These are phyloP conservation scores for Lasioglossum pauxillum DNA, from an alignment of 2,888 invertebrate species.

Conservation along the genomic window DNA sequence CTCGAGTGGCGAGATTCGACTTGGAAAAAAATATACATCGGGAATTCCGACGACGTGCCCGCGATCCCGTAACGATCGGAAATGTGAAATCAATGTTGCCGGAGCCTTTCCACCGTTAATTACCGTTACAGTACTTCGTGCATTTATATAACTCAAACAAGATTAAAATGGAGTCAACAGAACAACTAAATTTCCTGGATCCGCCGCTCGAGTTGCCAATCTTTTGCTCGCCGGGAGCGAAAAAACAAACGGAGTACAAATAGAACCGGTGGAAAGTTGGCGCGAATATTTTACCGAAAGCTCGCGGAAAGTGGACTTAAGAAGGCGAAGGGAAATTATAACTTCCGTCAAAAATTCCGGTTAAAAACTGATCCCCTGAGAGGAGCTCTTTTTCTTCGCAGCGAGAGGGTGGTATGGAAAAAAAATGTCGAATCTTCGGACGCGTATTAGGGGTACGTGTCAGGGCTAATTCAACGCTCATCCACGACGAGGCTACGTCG, in stretches of 20 bases:
- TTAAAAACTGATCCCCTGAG: neutral
- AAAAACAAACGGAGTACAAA: neutral
- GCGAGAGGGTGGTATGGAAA: neutral
- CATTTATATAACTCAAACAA: neutral
- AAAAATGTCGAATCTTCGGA: conserved; percentile 3
- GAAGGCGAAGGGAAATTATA: conserved; percentile 1
- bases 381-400: neutral
- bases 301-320: neutral
- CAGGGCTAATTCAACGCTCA: conserved; percentile 40
- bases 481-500: conserved; percentile 36
- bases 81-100: neutral
- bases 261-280: neutral
- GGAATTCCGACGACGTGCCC: neutral
- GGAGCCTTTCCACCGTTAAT: neutral
- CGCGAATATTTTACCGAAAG: neutral
- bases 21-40: conserved; percentile 1
- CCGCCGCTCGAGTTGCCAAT: neutral
- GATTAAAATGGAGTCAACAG: neutral
- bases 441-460: conserved; percentile 35
- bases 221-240: too few species aligned
- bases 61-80: neutral
- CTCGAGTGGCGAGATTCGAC: conserved; percentile 43
- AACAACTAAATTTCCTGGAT: neutral
- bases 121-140: neutral
- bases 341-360: neutral